These are phyloP conservation scores for Ptychobarbus kaznakovi DNA, from an alignment of 2,797 vertebrate species.

Conservation along the genomic window DNA sequence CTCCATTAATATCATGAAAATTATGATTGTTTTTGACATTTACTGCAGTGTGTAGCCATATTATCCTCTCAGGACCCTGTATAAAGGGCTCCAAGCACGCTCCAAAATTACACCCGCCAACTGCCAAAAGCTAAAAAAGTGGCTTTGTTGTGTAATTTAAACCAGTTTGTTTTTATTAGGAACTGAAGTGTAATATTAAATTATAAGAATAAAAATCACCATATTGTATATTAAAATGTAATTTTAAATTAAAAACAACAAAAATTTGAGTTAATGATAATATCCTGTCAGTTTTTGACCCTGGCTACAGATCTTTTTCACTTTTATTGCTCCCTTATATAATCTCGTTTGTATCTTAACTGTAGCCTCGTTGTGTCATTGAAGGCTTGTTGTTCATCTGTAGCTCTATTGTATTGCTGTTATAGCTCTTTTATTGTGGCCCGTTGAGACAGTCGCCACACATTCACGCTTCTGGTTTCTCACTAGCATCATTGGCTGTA, in stretches of 20 bases:
- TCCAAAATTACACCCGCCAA: neutral
- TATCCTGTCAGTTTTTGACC: neutral
- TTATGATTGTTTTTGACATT: neutral
- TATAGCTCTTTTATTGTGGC: slow-evolving; percentile 44
- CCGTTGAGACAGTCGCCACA: slow-evolving; percentile 24
- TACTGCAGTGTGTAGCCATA: neutral
- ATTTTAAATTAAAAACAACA: neutral
- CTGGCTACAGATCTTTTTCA: neutral
- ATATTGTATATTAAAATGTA: neutral
- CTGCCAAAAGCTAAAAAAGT: neutral
- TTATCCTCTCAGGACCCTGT: slow-evolving; percentile 1
- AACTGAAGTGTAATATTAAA: neutral
- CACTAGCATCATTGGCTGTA: slow-evolving; percentile 24
- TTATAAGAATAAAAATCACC: neutral
- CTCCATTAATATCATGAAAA: too few species aligned
- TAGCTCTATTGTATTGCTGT: slow-evolving; percentile 69
- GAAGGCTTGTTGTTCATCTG: slow-evolving; percentile 4
- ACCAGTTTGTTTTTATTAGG: neutral
- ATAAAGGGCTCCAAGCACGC: neutral
- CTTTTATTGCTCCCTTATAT: neutral
- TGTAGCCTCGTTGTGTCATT: neutral
- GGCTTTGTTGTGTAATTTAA: neutral
- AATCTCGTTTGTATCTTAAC: neutral
- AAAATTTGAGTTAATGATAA: neutral
- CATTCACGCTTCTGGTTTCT: slow-evolving; percentile 42